These are phyloP conservation scores for Sebastes fasciatus DNA, from an alignment of 2,113 vertebrate genomes.

Conservation along the genomic window DNA sequence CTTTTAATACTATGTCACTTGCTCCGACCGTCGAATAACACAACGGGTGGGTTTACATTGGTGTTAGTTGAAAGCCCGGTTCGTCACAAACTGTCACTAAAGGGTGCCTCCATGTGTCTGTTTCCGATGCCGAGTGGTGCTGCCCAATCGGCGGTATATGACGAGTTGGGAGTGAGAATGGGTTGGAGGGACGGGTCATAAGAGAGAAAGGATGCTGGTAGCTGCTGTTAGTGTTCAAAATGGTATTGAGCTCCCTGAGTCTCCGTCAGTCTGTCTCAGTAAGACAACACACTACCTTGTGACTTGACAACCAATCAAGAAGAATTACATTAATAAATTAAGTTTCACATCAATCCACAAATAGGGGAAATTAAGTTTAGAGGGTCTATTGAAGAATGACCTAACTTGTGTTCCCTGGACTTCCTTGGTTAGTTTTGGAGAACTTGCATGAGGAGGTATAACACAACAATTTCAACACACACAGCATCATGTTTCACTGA, in stretches of 20 bases:
- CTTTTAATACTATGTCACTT: too few relatives aligned
- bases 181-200: not conserved
- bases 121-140: too few relatives aligned
- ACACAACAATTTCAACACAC: conserved; percentile 32
- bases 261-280: not conserved
- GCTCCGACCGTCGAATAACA: too few relatives aligned
- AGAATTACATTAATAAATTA: not conserved
- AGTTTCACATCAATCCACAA: conserved; percentile 5
- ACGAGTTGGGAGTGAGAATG: too few relatives aligned
- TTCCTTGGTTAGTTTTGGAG: conserved; percentile 40
- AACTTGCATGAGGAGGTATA: conserved; percentile 30
- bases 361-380: not conserved
- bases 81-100: too few relatives aligned
- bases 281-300: conserved; percentile 1
- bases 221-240: not conserved
- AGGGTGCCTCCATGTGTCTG: too few relatives aligned
- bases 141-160: too few relatives aligned
- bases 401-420: conserved; percentile 24
- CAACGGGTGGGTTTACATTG: too few relatives aligned
- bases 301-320: not conserved
- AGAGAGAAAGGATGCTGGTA: not conserved
- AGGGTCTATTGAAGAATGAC: not conserved
- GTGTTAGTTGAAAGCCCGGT: too few relatives aligned
- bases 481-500: conserved; percentile 37
- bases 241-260: not conserved